Base-by-base conservation (phyloP, 2,888 invertebrate genomes). In the Bembecia ichneumoniformis region DNA sequence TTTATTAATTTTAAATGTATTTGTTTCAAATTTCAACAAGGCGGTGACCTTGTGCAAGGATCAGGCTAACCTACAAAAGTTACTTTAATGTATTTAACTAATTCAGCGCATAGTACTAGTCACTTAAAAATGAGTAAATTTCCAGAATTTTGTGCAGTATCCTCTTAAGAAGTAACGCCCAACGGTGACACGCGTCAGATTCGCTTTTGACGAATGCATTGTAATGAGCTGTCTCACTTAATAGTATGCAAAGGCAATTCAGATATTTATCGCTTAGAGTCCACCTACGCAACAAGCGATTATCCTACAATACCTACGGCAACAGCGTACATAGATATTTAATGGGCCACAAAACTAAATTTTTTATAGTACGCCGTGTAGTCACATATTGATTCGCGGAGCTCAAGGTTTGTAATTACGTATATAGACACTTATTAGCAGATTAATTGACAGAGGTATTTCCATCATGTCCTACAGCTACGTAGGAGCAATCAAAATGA, bases 131-230 rank as follows among this genome's bases (percentile, higher is more conserved):
- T n/a, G n/a, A n/a, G n/a, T n/a, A n/a, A n/a, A n/a, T n/a, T n/a
- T n/a, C n/a, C n/a, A n/a, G n/a, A n/a, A n/a, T n/a, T n/a, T n/a
- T n/a, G n/a, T n/a, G n/a, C n/a, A n/a, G n/a, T n/a, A n/a, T n/a
- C n/a, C n/a, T n/a, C n/a, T n/a, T n/a, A n/a, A 28, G 61, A 63
- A 65, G 66, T 62, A 64, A 71, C 78, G 71, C 74, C 73, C 69
- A 68, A 64, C 17, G 52, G 50, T 49, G 54, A 66, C 62, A 66
- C 57, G 57, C 59, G 63, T 66, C 66, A 64, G 63, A 63, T 66
- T 64, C 45, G 52, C 56, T 66, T 66, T 64, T 66, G 66, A 72
- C 65, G 64, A 64, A 65, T 64, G 63, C 63, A 72, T 72, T 71
- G 65, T 70, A 63, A 62, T 62, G 57, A 66, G 59, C 62, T 56